Conservation (phyloP, 2,113 vertebrate species). For the Microtus richardsoni region DNA sequence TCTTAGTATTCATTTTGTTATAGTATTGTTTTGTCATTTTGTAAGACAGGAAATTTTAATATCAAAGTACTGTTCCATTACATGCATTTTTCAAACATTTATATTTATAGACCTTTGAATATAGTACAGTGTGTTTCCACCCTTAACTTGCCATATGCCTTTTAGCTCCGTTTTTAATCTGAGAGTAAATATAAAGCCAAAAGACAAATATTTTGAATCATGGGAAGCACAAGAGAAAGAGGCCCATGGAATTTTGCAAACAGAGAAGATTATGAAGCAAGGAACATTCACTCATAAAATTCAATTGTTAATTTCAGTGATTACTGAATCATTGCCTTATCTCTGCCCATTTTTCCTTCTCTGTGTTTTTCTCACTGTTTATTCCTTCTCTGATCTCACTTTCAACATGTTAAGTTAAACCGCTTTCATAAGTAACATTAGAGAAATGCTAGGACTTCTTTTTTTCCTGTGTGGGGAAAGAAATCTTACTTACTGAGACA, state of each 20-base stretch:
- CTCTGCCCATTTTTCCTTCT: background rate
- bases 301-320: background rate
- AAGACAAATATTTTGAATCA: background rate
- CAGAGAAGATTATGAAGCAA: background rate
- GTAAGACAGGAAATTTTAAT: background rate
- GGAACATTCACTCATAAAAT: background rate
- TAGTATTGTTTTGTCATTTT: background rate
- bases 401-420: background rate
- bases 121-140: background rate
- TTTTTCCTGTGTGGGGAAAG: constrained; percentile 45
- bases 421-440: background rate
- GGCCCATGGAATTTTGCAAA: background rate
- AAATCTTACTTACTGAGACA: constrained; percentile 57
- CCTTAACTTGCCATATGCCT: background rate
- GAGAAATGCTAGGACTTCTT: constrained; percentile 2
- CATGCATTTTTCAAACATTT: background rate
- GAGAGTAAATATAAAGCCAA: constrained; percentile 30
- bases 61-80: background rate
- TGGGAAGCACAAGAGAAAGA: background rate
- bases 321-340: background rate
- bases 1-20: background rate
- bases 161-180: background rate
- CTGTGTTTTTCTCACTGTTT: background rate
- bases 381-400: background rate
- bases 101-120: background rate